These are phyloP conservation scores for Drosophila kurseongensis DNA, from an alignment of 1,140 invertebrate genomes.

Conservation along the genomic window DNA sequence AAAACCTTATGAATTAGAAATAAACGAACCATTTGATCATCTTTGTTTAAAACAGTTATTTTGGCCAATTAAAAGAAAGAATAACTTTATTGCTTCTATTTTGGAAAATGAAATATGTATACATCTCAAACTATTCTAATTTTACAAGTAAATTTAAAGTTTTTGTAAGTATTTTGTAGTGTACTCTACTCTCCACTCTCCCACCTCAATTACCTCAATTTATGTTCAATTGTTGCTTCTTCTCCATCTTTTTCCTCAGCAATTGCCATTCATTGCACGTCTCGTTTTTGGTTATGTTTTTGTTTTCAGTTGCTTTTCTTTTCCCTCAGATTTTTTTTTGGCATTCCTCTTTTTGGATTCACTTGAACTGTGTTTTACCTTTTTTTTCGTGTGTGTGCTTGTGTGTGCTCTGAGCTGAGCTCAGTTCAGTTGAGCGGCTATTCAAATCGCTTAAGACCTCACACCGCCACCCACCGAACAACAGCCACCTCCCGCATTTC, in stretches of 20 bases:
- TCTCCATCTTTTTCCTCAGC: constrained; percentile 9
- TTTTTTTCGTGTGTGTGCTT: not conserved
- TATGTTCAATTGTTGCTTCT: constrained; percentile 62
- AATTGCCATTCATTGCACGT: constrained; percentile 67
- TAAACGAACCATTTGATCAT: no score
- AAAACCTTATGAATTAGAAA: no score
- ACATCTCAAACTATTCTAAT: no score
- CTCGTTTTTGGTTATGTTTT: constrained; percentile 38
- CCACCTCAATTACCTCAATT: constrained; percentile 52
- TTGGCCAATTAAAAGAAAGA: no score
- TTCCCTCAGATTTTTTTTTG: constrained; percentile 19
- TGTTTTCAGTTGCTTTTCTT: constrained; percentile 42
- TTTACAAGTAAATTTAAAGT: no score
- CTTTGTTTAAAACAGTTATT: no score
- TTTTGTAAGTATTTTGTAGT: constrained; percentile 2
- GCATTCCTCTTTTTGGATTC: constrained; percentile 20
- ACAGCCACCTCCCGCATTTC: constrained; percentile 9
- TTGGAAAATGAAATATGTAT: no score
- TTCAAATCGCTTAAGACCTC: constrained; percentile 46
- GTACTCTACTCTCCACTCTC: constrained; percentile 1
- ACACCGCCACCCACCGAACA: not conserved
- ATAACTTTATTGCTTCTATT: no score
- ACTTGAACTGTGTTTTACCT: not conserved
- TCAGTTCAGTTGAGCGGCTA: constrained; percentile 68
- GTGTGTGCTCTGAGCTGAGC: constrained; percentile 51